phyloP scores from a whole-genome alignment of 2,888 invertebrate genomes.

The Malthinus seriepunctatus region DNA sequence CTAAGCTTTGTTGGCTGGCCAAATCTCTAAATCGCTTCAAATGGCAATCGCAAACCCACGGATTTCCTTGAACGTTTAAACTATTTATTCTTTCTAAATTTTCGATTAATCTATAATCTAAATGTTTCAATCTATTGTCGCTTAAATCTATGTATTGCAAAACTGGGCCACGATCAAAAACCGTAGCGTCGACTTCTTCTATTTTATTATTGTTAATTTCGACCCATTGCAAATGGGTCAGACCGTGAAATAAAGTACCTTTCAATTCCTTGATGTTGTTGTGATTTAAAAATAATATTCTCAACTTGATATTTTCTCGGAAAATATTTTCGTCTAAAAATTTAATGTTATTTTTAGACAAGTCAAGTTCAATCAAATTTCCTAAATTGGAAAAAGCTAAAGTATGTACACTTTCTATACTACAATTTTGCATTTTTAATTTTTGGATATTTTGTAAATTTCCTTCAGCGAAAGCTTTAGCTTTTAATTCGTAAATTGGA shows the following conservation, averaged over 20 bases:
- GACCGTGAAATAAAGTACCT: slow-evolving; percentile 53
- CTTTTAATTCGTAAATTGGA: slow-evolving; percentile 65
- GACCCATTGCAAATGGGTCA: slow-evolving; percentile 74
- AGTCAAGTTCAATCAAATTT: slow-evolving; percentile 80
- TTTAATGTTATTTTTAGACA: slow-evolving; percentile 73
- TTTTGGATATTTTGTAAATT: slow-evolving; percentile 81
- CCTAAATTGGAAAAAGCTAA: slow-evolving; percentile 76
- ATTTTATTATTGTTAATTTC: slow-evolving; percentile 78
- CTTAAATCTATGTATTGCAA: slow-evolving; percentile 71
- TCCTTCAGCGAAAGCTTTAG: slow-evolving; percentile 70
- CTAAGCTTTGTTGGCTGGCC: slow-evolving; percentile 72
- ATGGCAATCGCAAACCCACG: slow-evolving; percentile 88
- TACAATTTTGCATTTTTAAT: slow-evolving; percentile 74
- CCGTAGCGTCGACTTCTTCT: slow-evolving; percentile 67
- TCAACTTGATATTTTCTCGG: slow-evolving; percentile 68
- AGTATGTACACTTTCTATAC: slow-evolving; percentile 71
- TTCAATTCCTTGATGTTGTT: slow-evolving; percentile 75
- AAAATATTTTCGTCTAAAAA: slow-evolving; percentile 72
- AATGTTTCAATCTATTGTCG: slow-evolving; percentile 71
- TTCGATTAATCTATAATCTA: slow-evolving; percentile 66
- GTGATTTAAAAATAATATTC: slow-evolving; percentile 73
- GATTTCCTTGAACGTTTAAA: slow-evolving; percentile 77
- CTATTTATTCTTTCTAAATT: slow-evolving; percentile 70
- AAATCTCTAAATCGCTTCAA: slow-evolving; percentile 79
- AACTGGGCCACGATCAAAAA: slow-evolving; percentile 68